Evolutionary conservation across 2,797 vertebrate species (phyloP).

Genomic region (Betta splendens): DNA sequence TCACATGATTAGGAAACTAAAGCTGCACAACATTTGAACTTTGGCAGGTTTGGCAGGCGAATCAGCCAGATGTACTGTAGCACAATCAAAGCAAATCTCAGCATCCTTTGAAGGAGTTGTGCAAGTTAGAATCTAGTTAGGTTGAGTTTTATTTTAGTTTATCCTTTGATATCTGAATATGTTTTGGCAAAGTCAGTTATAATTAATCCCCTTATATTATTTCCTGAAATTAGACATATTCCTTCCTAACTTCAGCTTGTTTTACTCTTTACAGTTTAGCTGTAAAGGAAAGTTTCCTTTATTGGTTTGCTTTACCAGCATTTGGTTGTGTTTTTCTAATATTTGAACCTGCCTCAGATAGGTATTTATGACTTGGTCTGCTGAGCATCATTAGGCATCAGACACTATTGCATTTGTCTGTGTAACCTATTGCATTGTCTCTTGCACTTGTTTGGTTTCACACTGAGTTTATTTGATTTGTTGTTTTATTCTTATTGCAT

Average conservation of each 20-base stretch:
- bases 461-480: constrained; percentile 60
- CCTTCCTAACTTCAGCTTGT: neutral
- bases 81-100: constrained; percentile 19
- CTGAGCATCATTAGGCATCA: constrained; percentile 63
- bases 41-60: constrained; percentile 37
- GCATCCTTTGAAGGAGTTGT: constrained; percentile 10
- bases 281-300: constrained; percentile 1
- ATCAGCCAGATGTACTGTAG: constrained; percentile 57
- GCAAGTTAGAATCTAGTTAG: neutral
- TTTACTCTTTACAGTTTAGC: neutral
- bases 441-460: constrained; percentile 74
- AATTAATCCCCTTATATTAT: neutral
- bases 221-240: no score
- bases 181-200: neutral
- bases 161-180: neutral
- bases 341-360: constrained; percentile 58
- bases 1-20: constrained; percentile 66
- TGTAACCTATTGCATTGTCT: constrained; percentile 77
- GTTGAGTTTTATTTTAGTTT: constrained; percentile 7
- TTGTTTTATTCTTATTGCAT: no score
- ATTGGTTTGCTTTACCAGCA: neutral
- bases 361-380: constrained; percentile 66
- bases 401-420: constrained; percentile 68
- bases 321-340: constrained; percentile 21
- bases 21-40: constrained; percentile 48